Conservation (phyloP, 2,888 invertebrate genomes). For the Pyrocoelia pectoralis region DNA sequence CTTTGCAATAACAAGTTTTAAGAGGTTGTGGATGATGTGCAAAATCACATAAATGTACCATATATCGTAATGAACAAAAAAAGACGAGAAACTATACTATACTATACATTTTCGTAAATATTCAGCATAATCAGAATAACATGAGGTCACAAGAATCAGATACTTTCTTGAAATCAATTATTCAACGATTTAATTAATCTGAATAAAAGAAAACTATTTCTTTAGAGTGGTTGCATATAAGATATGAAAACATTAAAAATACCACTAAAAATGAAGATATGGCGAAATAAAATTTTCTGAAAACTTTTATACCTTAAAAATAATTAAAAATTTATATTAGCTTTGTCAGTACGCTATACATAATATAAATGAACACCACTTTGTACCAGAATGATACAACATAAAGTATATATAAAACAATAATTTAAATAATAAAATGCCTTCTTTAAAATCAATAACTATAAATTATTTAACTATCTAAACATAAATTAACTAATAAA, state of each 20-base stretch:
- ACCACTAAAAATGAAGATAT: neutral
- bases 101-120: too few relatives aligned
- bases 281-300: neutral
- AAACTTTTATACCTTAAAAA: constrained; percentile 18
- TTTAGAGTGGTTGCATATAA: constrained; percentile 8
- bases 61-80: too few relatives aligned
- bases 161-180: neutral
- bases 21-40: too few relatives aligned
- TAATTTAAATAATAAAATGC: constrained; percentile 33
- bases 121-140: too few relatives aligned
- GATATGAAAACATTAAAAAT: constrained; percentile 2
- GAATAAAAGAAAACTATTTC: neutral
- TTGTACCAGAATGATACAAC: constrained; percentile 17
- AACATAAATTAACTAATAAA: constrained; percentile 54
- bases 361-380: constrained; percentile 28
- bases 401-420: constrained; percentile 30
- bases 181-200: neutral
- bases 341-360: constrained; percentile 25
- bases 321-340: constrained; percentile 21
- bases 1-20: too few relatives aligned
- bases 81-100: too few relatives aligned
- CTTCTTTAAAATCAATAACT: constrained; percentile 32
- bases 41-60: too few relatives aligned
- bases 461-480: constrained; percentile 42
- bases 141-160: too few relatives aligned